Evolutionary conservation across 2,888 invertebrate species (phyloP), one percentile per base, ranked within the genome.

Genomic region (Ferrisia virgata): DNA sequence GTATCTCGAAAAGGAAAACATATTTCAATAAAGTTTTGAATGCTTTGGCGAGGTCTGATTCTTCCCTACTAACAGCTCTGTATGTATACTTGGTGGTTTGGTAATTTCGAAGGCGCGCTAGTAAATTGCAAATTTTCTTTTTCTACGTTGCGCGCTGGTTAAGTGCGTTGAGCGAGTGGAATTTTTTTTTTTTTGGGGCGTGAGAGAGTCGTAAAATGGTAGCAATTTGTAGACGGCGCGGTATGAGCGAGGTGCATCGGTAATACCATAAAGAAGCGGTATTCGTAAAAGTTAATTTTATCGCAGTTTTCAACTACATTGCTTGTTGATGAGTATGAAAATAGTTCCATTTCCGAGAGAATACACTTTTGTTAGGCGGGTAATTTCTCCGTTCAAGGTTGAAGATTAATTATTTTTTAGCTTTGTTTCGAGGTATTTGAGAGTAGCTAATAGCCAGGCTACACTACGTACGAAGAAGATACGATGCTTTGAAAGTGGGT

Each of bases 261-360:
- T 47, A 18, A 18, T 18, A 47, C 9, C n/a, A n/a, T n/a, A n/a
- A n/a, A n/a, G 58, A 64, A 64, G 11, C 58, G 11, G 58, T 64
- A 64, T 64, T 64, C 58, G 58, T 64, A 64, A 64, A 64, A 64
- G 58, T 64, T 64, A 64, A 64, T 64, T 64, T 64, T 64, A 64
- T 64, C 58, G 58, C 58, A 25, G 58, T 64, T 64, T 64, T 64
- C 58, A 28, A 64, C 58, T 64, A 64, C 28, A 64, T 64, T 64
- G 58, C 58, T 64, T 28, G 58, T 64, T 28, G 58, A 64, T 64
- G 58, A 28, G 58, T 64, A 64, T 64, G 58, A 28, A 64, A 64
- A 64, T 64, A 22, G 18, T 64, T 64, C 58, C 13, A 13, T 64
- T 64, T 64, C 58, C 47, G 47, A 47, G 47, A 47, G 58, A 64